Base-by-base conservation (phyloP, 2,888 invertebrate genomes). In the Apamea monoglypha region DNA sequence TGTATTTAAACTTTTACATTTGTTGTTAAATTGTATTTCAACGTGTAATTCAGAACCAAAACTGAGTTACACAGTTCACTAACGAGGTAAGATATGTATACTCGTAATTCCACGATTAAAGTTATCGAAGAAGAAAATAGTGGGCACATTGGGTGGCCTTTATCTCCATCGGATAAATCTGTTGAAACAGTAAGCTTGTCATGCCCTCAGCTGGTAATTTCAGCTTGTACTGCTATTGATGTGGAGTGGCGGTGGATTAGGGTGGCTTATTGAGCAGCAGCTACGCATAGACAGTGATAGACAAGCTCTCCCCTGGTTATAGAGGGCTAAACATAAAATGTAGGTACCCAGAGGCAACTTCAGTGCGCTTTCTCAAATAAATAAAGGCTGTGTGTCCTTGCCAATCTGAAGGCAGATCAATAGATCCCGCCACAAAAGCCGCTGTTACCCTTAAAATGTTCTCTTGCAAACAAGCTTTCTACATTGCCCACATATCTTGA, bases 401-500 rank as follows among this genome's bases (percentile, higher is more conserved):
- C 50, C 67, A 79, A 84, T 81, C 76, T 69, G 72, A 83, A 68
- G 80, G 66, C 75, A 82, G 77, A 88, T 87, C 83, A 82, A 88
- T 89, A 76, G 84, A 81, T 83, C 73, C 77, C 80, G 75, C 79
- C 71, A 78, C 76, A 77, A 80, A 85, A 87, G 74, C 81, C 80
- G 72, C 70, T 76, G 82, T 81, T 82, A 72, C 79, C 87, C 84
- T 84, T 85, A 83, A 83, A 89, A 85, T 81, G 84, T 80, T 82
- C 76, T 74, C 81, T 86, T 86, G 81, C 83, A 90, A 87, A 89
- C 84, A 87, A 89, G 87, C 91, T 88, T 91, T 91, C 90, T 88
- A 90, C 89, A 89, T 89, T 81, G 90, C 85, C 87, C 88, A 90
- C 91, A 89, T 94, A 94, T 94, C 94, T 93, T 93, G 95, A 95